Evolutionary conservation across 2,888 invertebrate genomes (phyloP).

Genomic region (Pseudococcus longispinus): DNA sequence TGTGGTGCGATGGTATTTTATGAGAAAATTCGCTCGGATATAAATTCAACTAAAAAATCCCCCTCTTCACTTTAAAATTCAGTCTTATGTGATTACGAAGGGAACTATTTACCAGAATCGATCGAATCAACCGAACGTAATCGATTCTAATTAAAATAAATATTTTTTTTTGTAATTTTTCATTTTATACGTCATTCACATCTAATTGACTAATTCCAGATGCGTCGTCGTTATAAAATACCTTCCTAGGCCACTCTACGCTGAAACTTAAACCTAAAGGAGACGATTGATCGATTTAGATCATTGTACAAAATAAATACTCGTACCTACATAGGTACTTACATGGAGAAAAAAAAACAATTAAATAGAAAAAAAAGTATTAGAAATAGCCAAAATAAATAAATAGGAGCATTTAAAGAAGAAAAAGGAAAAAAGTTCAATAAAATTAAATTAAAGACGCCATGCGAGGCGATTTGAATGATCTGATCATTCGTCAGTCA

Average conservation of each 20-base stretch:
- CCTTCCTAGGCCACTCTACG: not conserved
- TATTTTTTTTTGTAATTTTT: not conserved
- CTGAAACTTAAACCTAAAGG: not conserved
- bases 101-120: slow-evolving; percentile 16
- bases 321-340: not conserved
- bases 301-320: not conserved
- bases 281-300: not conserved
- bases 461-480: not conserved
- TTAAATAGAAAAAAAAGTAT: not conserved
- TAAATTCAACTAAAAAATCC: not conserved
- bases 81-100: slow-evolving; percentile 23
- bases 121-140: not conserved
- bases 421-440: not conserved
- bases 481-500: not conserved
- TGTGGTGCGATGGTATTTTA: slow-evolving; percentile 7
- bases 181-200: not conserved
- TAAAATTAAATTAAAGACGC: not conserved
- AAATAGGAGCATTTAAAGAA: not conserved
- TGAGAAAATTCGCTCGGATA: not conserved
- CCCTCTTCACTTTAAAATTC: slow-evolving; percentile 15
- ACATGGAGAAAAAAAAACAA: not conserved
- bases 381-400: not conserved
- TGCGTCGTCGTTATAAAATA: not conserved
- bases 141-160: not conserved
- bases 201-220: slow-evolving; percentile 31